A percentile compares a stretch with the other conserved stretches of the same genome.
These are phyloP conservation scores for Homalodisca vitripennis DNA, from an alignment of 1,140 invertebrate species.

Conservation along the genomic window DNA sequence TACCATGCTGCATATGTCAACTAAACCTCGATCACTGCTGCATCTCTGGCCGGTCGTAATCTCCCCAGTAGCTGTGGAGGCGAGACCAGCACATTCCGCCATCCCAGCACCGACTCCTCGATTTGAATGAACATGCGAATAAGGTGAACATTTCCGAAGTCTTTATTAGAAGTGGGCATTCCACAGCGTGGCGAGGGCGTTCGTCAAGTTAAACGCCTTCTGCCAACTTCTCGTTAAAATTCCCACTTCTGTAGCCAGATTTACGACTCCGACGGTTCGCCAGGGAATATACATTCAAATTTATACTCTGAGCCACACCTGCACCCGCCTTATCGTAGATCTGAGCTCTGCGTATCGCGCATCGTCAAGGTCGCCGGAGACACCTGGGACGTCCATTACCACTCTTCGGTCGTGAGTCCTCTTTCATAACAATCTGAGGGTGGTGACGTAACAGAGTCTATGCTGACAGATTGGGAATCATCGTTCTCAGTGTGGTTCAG, in stretches of 20 bases:
- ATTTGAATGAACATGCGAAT: constrained; percentile 15
- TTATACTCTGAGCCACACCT: constrained; percentile 4
- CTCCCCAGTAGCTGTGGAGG: neutral
- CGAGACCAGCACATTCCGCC: neutral
- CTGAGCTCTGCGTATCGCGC: neutral
- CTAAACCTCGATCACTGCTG: too few species aligned
- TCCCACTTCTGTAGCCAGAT: neutral
- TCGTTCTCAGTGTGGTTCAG: too few species aligned
- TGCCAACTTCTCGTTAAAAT: constrained; percentile 27
- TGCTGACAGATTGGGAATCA: too few species aligned
- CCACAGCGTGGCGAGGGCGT: neutral
- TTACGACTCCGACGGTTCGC: neutral
- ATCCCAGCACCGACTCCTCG: neutral
- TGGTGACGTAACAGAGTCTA: too few species aligned
- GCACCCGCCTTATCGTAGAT: neutral
- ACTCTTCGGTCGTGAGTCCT: too few species aligned
- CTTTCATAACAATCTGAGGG: too few species aligned
- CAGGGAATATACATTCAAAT: constrained; percentile 20
- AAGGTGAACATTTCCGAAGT: neutral
- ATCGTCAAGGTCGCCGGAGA: neutral
- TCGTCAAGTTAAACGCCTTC: constrained; percentile 7
- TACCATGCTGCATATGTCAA: too few species aligned
- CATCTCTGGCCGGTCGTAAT: too few species aligned
- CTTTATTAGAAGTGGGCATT: constrained; percentile 20
- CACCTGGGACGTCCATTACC: too few species aligned